Base-by-base conservation (phyloP, 2,113 vertebrate genomes). In the Anolis carolinensis region DNA sequence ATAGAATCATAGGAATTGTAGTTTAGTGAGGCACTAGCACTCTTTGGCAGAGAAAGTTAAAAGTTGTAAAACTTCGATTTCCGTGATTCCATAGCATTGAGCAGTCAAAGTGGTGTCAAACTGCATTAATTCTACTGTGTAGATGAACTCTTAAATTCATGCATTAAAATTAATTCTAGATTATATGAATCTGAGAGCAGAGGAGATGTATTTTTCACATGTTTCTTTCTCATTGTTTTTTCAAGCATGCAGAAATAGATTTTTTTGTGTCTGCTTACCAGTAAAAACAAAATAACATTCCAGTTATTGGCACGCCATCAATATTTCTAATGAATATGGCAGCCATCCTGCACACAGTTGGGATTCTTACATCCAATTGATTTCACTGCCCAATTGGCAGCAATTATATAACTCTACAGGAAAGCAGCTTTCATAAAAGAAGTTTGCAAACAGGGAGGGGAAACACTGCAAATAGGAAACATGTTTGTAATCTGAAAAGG, bases 401-500 rank as follows among this genome's bases (percentile, higher is more conserved):
- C 39, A 18, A 70, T 71, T 90, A 82, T 36, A 70, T 78, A 90
- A 63, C 85, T 74, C 34, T 80, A 81, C 90, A 94, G 79, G 81
- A 88, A 94, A 90, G 48, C 21, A 70, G 23, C 32, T 65, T 48
- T 93, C 91, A 84, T 91, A 87, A 89, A 82, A 55, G 81, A 92
- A 76, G 88, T 94, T 87, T 93, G 82, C 32, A 88, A 44, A 81
- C 0, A 79, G 88, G 76, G 34, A 86, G 32, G 82, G 72, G 34
- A 87, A 50, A 9, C 30, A 91, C 91, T 85, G 81, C 90, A 94
- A 96, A 91, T 79, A 55, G 87, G 82, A 36, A 82, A 52, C 48
- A n/a, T 93, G 76, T 94, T 93, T 95, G 85, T 89, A 88, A 73
- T 90, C 89, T 93, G 39, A 85, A 81, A 93, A 92, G 50, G 67